Evolutionary conservation across 2,113 vertebrate species (phyloP), one percentile per base, ranked within the genome.

Genomic region (Cynocephalus volans): DNA sequence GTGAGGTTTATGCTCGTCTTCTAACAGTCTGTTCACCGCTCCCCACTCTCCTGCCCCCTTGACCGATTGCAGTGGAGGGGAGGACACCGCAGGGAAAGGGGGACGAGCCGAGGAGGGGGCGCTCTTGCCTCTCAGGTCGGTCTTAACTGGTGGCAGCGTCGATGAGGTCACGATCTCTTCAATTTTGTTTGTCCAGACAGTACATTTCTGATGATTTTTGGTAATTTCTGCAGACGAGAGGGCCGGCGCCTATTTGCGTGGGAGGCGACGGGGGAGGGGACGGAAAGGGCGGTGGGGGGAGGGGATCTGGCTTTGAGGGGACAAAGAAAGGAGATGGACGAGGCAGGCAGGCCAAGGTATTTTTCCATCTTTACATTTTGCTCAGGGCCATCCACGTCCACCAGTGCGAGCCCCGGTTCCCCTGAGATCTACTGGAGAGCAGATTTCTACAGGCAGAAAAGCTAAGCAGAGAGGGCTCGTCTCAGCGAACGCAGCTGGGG

Each of bases 291-390:
- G 48, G 94, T 81, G 60, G 70, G 45, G 54, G 92, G 75, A 33
- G n/a, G 26, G 41, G 26, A 54, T 54, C 58, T 75, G 87, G 19
- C 94, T 96, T 93, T 75, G 92, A 97, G 96, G 94, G 90, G 97
- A 97, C 96, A 96, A 98, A 98, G 83, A 92, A 73, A 58, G 60
- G 79, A 91, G 64, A 48, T 93, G 84, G 95, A 95, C 96, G 45
- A 79, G 36, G 60, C 89, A 41, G 85, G 28, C 64, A 48, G 96
- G 84, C 48, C 65, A 67, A 97, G 90, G 94, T 88, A 90, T 89
- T 97, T 97, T 97, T 95, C 96, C 95, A 93, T 96, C 96, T 95
- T 94, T 95, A 75, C 73, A 89, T 96, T 95, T 97, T 96, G 93
- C 91, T 95, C 56, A 58, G 73, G 91, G 97, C 85, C 91, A 94